Base-by-base conservation (phyloP, 1,140 invertebrate genomes). In the Batillaria attramentaria region DNA sequence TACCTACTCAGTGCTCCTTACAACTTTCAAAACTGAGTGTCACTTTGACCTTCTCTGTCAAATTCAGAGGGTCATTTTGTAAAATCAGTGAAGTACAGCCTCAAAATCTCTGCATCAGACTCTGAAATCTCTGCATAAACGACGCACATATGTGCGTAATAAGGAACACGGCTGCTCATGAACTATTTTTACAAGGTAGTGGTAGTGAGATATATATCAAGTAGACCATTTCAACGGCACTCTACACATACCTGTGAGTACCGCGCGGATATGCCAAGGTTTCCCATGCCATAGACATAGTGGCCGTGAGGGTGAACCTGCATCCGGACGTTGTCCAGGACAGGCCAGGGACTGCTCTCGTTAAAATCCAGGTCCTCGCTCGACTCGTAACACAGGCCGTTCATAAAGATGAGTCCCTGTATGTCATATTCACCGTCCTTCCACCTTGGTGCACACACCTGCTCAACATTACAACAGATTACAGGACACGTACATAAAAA, bases 391-490 rank as follows among this genome's bases (percentile, higher is more conserved):
- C 85, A 85, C 28, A 86, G 37, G 31, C 83, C 84, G 70, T 86
- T 84, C 83, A 86, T 85, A 42, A 84, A 81, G 41, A 81, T 35
- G n/a, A 80, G 41, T 54, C 77, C 81, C 50, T 85, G 79, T 2
- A 82, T 57, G 33, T 76, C 60, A 72, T 79, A 83, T 54, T 83
- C 72, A 0, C 78, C 62, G 42, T 85, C 82, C 37, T 79, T 83
- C 83, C 84, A 87, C 54, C 85, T 78, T 39, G 83, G 85, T 3
- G 85, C 85, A 80, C 85, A 87, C 4, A 85, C 78, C 85, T 87
- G 81, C 28, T n/a, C n/a, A n/a, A n/a, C n/a, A n/a, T n/a, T 76
- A 41, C 24, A 46, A 50, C 46, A 28, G 20, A 75, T n/a, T 70
- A 62, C 37, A 3, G 72, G 35, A 16, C 20, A 73, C 50, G 43